Evolutionary conservation across 35 echinoderm and acorn worm genomes (phyloP).

Genomic region (Apostichopus japonicus): DNA sequence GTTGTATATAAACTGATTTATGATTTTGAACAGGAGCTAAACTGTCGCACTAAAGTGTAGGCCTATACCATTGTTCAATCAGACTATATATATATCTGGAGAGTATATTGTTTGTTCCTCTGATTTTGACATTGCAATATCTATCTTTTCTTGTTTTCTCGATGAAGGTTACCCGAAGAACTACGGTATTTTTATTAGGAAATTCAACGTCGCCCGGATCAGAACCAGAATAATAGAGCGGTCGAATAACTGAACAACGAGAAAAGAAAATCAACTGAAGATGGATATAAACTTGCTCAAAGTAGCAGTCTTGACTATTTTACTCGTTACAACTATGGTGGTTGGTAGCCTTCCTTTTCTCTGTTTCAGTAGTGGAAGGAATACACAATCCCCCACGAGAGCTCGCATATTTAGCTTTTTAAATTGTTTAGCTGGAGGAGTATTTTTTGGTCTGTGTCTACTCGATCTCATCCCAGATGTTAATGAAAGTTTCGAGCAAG

Average conservation of each 20-base stretch:
- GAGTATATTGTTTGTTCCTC: too few species aligned
- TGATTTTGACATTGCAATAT: too few species aligned
- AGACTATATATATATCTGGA: too few species aligned
- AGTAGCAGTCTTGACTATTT: background rate
- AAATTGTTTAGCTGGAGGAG: slow-evolving; percentile 17
- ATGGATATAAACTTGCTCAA: background rate
- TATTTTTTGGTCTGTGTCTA: slow-evolving; percentile 3
- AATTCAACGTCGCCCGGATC: too few species aligned
- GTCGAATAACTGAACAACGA: background rate
- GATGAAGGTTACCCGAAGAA: too few species aligned
- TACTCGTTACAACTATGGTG: background rate
- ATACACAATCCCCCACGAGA: background rate
- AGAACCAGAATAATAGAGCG: background rate
- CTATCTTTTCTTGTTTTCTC: too few species aligned
- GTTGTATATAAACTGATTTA: too few species aligned
- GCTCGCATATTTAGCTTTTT: slow-evolving; percentile 20
- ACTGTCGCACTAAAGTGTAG: too few species aligned
- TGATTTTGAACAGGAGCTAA: too few species aligned
- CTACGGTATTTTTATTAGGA: too few species aligned
- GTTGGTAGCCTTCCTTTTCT: background rate
- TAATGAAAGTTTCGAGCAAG: background rate
- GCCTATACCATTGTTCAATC: too few species aligned
- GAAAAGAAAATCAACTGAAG: background rate
- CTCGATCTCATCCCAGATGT: slow-evolving; percentile 6
- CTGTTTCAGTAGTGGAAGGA: background rate